Conservation (phyloP, 2,797 vertebrate genomes). For the Cossypha heuglini region DNA sequence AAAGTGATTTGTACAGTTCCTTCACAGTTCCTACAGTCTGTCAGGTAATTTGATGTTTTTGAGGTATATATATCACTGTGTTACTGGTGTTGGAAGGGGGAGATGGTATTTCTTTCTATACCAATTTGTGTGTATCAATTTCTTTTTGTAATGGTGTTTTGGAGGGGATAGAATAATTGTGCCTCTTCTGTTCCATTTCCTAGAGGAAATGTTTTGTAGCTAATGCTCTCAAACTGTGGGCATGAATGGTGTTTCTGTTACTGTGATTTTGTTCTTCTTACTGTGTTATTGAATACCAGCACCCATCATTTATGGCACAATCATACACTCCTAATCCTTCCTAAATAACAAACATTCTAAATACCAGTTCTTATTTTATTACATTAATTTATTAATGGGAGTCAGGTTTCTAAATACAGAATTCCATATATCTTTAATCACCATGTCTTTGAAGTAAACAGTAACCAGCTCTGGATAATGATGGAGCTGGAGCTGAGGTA, state of each 20-base stretch:
- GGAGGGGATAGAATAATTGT: neutral
- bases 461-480: conserved; percentile 31
- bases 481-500: conserved; percentile 3
- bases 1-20: neutral
- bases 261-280: conserved; percentile 2
- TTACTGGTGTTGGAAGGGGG: neutral
- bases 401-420: conserved; percentile 56
- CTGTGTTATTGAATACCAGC: neutral
- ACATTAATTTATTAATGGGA: conserved; percentile 57
- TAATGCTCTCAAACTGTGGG: neutral
- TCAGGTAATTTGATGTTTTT: neutral
- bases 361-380: conserved; percentile 36
- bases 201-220: neutral
- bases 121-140: neutral
- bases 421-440: conserved; percentile 47
- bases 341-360: conserved; percentile 39
- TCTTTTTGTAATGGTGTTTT: neutral
- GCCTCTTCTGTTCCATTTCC: neutral
- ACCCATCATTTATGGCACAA: conserved; percentile 10
- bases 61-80: neutral
- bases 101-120: neutral
- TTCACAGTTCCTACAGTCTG: neutral
- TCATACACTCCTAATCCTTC: conserved; percentile 15
- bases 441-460: conserved; percentile 46
- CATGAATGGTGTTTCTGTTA: neutral